Conservation (phyloP, 2,888 invertebrate genomes). For the Agrypnus murinus region DNA sequence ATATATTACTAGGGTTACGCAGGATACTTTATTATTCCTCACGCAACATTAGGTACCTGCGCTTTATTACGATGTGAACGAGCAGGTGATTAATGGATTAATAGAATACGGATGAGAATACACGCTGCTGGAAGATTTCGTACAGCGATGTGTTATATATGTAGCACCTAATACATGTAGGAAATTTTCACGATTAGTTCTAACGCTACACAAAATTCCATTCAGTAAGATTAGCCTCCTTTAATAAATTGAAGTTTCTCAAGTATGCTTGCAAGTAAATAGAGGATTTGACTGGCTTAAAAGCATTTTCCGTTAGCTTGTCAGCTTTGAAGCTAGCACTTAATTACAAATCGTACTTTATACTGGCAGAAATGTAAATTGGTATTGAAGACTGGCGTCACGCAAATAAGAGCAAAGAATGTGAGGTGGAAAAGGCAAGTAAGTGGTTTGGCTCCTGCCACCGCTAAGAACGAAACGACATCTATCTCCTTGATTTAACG, state of each 20-base stretch:
- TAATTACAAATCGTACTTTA: slow-evolving; percentile 40
- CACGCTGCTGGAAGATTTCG: background rate
- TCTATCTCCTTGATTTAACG: slow-evolving; percentile 5
- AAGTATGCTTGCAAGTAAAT: slow-evolving; percentile 28
- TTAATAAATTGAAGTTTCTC: slow-evolving; percentile 28
- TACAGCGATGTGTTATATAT: no score
- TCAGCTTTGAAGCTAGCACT: slow-evolving; percentile 39
- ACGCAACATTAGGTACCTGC: slow-evolving; percentile 16
- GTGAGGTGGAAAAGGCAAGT: slow-evolving; percentile 23
- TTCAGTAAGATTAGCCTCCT: slow-evolving; percentile 9
- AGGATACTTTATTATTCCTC: slow-evolving; percentile 19
- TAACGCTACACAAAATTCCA: slow-evolving; percentile 8
- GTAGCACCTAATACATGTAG: background rate
- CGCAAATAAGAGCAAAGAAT: slow-evolving; percentile 36
- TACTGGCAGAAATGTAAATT: slow-evolving; percentile 40
- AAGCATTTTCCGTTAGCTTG: slow-evolving; percentile 42
- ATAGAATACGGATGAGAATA: background rate
- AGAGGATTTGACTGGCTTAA: slow-evolving; percentile 33
- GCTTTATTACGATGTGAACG: slow-evolving; percentile 3
- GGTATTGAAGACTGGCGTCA: slow-evolving; percentile 32
- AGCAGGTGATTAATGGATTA: slow-evolving; percentile 21
- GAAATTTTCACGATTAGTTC: slow-evolving; percentile 7
- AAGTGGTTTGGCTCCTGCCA: slow-evolving; percentile 17
- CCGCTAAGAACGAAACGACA: background rate
- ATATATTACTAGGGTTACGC: background rate